These are phyloP conservation scores for Druceiella hillmani DNA, from an alignment of 2,888 invertebrate genomes.

Conservation along the genomic window DNA sequence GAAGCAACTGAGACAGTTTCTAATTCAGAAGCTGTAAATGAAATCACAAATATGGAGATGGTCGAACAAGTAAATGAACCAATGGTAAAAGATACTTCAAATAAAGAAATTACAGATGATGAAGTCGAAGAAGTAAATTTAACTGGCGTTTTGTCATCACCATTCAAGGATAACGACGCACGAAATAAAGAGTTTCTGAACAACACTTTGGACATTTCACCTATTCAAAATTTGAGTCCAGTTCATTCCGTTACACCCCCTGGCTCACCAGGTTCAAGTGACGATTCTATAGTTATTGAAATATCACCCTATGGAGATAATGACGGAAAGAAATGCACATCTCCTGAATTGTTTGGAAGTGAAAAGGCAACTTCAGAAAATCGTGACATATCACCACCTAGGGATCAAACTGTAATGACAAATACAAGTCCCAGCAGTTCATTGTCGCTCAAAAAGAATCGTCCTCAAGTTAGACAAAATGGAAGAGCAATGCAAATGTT, in stretches of 20 bases:
- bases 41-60: background rate
- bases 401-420: conserved; percentile 28
- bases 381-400: conserved; percentile 39
- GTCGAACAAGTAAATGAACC: background rate
- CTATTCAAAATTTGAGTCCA: conserved; percentile 47
- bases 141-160: conserved; percentile 34
- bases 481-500: conserved; percentile 48
- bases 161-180: conserved; percentile 35
- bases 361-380: conserved; percentile 38
- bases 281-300: conserved; percentile 39
- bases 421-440: conserved; percentile 38
- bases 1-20: background rate
- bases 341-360: conserved; percentile 44
- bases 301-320: conserved; percentile 38
- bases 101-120: background rate
- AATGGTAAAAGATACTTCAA: background rate
- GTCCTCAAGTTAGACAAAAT: conserved; percentile 35
- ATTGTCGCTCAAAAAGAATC: conserved; percentile 40
- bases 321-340: conserved; percentile 37
- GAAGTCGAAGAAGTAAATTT: background rate
- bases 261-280: conserved; percentile 35
- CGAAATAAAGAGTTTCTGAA: conserved; percentile 51
- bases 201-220: conserved; percentile 56
- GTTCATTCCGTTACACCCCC: conserved; percentile 31
- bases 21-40: background rate